A percentile compares a stretch with the other conserved stretches of the same genome.
Evolutionary conservation across 2,113 vertebrate species (phyloP).

Genomic region (Phoenicopterus ruber): DNA sequence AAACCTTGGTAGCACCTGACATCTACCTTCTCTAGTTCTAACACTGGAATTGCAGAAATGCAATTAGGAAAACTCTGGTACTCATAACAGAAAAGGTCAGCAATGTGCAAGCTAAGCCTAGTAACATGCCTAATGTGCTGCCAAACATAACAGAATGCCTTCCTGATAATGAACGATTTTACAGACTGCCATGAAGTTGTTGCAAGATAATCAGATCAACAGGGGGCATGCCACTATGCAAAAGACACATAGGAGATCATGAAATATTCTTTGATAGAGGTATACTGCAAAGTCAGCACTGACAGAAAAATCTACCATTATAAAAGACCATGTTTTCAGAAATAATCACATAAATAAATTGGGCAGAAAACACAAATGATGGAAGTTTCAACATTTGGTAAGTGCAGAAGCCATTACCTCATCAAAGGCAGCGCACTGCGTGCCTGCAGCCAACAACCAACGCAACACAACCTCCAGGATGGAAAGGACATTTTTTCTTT

Average conservation of each 20-base stretch:
- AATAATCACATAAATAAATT: slow-evolving; percentile 39
- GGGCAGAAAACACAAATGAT: neutral
- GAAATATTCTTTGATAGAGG: neutral
- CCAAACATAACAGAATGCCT: slow-evolving; percentile 36
- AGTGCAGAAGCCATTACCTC: slow-evolving; percentile 7
- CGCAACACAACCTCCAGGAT: neutral
- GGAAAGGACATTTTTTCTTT: neutral
- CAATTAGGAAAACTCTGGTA: slow-evolving; percentile 28
- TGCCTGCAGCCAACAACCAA: slow-evolving; percentile 40
- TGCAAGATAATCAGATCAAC: slow-evolving; percentile 51
- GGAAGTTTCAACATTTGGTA: slow-evolving; percentile 32
- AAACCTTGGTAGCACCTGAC: slow-evolving; percentile 16
- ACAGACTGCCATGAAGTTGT: slow-evolving; percentile 18
- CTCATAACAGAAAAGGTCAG: slow-evolving; percentile 52
- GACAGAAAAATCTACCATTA: neutral
- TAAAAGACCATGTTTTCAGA: slow-evolving; percentile 35
- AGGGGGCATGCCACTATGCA: neutral
- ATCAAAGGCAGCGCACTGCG: slow-evolving; percentile 29
- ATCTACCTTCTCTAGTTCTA: slow-evolving; percentile 36
- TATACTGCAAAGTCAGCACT: slow-evolving; percentile 9
- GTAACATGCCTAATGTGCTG: slow-evolving; percentile 50
- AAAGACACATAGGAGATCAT: neutral
- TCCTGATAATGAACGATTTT: slow-evolving; percentile 50
- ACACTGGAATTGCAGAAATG: slow-evolving; percentile 35
- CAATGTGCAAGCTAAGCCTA: slow-evolving; percentile 37